Evolutionary conservation across 2,113 vertebrate species (phyloP).

Genomic region (Coptodon bakossiorum): DNA sequence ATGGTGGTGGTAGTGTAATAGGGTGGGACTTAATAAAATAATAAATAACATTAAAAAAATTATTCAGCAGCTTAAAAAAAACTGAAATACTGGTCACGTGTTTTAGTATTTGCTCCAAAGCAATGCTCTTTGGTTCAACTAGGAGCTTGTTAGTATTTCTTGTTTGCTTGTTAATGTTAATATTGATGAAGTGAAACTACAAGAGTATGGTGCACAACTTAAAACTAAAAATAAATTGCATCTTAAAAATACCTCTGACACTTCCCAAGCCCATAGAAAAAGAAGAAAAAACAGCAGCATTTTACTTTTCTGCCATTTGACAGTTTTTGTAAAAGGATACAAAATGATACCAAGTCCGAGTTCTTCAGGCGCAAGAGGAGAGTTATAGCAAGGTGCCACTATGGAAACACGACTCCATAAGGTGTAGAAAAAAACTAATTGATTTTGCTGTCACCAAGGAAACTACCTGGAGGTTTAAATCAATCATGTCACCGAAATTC

Average conservation of each 20-base stretch:
- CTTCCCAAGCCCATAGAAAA: neutral
- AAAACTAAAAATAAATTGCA: neutral
- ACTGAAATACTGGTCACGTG: neutral
- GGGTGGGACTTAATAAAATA: neutral
- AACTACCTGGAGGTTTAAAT: constrained; percentile 47
- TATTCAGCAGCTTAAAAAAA: neutral
- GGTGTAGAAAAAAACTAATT: constrained; percentile 45
- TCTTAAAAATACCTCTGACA: neutral
- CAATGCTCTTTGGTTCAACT: neutral
- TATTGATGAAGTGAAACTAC: neutral
- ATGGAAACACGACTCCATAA: constrained; percentile 15
- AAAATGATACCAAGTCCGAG: neutral
- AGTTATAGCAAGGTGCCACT: constrained; percentile 14
- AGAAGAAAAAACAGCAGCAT: neutral
- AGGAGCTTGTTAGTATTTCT: neutral
- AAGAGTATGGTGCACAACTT: neutral
- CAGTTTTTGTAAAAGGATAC: neutral
- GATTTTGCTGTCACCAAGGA: constrained; percentile 56
- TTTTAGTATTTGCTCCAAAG: neutral
- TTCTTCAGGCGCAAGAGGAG: constrained; percentile 5
- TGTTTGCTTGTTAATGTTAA: neutral
- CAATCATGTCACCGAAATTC: constrained; percentile 33
- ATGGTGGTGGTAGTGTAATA: neutral
- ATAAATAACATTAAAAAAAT: neutral
- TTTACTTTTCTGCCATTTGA: neutral